Percentiles rank a stretch among this genome's conserved stretches.
Conservation (phyloP, 2,888 invertebrate genomes). For the Macroteleia sp. region DNA sequence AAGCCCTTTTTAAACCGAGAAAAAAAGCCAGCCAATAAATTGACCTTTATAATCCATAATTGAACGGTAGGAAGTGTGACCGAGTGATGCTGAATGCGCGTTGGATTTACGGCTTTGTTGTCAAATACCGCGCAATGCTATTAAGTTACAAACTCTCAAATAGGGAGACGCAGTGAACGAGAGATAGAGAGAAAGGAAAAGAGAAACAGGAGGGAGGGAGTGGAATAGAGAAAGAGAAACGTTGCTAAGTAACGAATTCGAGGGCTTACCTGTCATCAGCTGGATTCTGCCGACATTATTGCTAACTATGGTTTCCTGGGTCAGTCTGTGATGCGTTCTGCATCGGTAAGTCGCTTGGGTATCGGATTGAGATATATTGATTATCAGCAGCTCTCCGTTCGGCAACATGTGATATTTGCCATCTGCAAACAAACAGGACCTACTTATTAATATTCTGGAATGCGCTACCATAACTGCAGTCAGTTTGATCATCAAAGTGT, state of each 20-base stretch:
- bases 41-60: conserved; percentile 43
- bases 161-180: conserved; percentile 19
- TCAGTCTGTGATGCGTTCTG: conserved; percentile 86
- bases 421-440: conserved; percentile 79
- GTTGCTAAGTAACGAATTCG: conserved; percentile 47
- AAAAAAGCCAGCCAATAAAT: conserved; percentile 24
- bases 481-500: conserved; percentile 15
- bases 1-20: conserved; percentile 1
- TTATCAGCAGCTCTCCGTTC: conserved; percentile 86
- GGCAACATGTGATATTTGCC: conserved; percentile 86
- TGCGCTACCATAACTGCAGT: conserved; percentile 17
- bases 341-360: conserved; percentile 86
- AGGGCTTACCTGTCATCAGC: conserved; percentile 85
- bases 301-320: conserved; percentile 86
- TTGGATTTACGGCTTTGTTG: conserved; percentile 48
- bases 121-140: conserved; percentile 48
- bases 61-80: conserved; percentile 42
- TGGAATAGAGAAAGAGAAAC: conserved; percentile 23
- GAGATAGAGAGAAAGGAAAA: not conserved
- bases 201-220: not conserved
- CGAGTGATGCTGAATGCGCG: conserved; percentile 38
- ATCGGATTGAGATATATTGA: conserved; percentile 86
- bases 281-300: conserved; percentile 86
- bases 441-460: conserved; percentile 47
- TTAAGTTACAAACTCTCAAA: conserved; percentile 52